phyloP scores from a whole-genome alignment of 2,888 invertebrate species.

The Spisula subtruncata region DNA sequence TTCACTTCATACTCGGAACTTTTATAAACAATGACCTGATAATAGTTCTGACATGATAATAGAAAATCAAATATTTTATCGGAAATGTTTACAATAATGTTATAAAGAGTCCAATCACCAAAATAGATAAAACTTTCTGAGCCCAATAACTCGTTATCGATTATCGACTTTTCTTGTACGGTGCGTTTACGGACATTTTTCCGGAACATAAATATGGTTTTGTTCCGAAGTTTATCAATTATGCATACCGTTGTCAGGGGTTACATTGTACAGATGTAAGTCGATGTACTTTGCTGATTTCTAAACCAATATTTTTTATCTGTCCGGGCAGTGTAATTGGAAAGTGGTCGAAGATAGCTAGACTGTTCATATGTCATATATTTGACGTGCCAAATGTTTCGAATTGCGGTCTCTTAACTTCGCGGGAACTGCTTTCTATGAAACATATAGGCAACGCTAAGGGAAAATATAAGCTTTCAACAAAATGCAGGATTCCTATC shows the following conservation, averaged over 20 bases:
- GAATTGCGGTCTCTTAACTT: no score
- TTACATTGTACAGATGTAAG: background rate
- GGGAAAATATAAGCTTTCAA: no score
- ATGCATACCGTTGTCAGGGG: background rate
- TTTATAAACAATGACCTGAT: no score
- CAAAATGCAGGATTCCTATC: no score
- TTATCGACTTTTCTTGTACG: background rate
- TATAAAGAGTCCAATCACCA: background rate
- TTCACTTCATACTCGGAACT: no score
- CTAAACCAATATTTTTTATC: background rate
- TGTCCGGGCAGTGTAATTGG: background rate
- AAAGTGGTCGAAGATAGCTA: background rate
- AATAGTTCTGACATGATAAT: background rate
- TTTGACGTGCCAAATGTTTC: no score
- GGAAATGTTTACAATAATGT: background rate
- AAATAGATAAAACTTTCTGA: background rate
- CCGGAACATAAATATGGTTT: conserved; percentile 1
- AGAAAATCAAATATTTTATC: background rate
- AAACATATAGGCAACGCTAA: no score
- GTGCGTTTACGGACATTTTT: background rate
- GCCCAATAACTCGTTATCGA: background rate
- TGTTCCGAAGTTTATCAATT: conserved; percentile 20
- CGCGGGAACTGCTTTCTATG: no score
- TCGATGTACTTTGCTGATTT: background rate
- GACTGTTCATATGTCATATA: no score